A percentile compares a stretch with the other conserved stretches of the same genome.
Evolutionary conservation across 2,113 vertebrate species (phyloP).

Genomic region (Saccopteryx leptura): DNA sequence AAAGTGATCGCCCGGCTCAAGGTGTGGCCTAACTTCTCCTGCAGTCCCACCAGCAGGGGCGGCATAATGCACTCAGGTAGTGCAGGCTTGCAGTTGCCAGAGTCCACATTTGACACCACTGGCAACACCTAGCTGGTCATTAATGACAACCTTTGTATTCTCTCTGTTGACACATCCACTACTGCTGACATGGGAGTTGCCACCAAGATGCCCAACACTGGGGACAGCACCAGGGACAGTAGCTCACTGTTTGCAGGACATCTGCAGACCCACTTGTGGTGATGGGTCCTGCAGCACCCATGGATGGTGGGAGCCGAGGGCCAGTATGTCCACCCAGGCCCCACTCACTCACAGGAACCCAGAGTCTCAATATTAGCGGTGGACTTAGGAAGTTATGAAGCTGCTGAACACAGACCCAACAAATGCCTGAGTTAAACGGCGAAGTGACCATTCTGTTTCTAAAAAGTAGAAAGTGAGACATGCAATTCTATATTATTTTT

Average conservation of each 20-base stretch:
- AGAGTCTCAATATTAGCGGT: neutral
- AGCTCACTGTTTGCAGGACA: neutral
- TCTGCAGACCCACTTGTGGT: neutral
- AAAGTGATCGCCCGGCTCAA: no score
- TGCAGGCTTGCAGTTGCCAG: no score
- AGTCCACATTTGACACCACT: no score
- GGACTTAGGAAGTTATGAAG: neutral
- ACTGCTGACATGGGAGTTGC: neutral
- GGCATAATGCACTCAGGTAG: no score
- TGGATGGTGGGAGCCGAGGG: neutral
- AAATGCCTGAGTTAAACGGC: neutral
- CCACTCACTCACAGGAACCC: neutral
- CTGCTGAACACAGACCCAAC: neutral
- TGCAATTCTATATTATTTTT: neutral
- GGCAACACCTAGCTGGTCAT: no score
- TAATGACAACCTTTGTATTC: no score
- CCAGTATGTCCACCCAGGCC: neutral
- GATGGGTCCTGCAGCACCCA: neutral
- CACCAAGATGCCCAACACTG: neutral
- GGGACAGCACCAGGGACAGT: no score
- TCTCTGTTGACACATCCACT: slow-evolving; percentile 32
- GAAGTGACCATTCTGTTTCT: neutral
- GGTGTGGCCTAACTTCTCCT: no score
- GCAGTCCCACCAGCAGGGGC: no score
- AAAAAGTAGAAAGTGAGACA: neutral